Evolutionary conservation across 2,797 vertebrate genomes (phyloP), one percentile per base, ranked within the genome.

Genomic region (Macroramphosus scolopax): DNA sequence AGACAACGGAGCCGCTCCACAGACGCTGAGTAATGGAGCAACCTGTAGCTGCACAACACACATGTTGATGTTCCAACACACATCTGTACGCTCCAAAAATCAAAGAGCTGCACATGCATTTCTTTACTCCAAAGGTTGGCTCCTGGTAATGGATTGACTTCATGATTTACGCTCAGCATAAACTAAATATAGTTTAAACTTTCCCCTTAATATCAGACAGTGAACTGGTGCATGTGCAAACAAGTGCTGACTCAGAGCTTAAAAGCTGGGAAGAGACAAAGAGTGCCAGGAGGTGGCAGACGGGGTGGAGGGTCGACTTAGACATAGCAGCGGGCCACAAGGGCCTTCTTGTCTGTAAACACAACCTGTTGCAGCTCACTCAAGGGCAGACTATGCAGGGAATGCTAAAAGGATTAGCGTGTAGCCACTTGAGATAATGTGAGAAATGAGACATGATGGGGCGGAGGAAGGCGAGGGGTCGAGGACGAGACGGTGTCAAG

Each of bases 371-470:
- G 76, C 61, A 51, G 41, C 68, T 73, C 51, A 72, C 63, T 84
- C 65, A 71, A 61, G 75, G 63, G 64, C 17, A 5, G 3, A 54
- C 29, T 64, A 79, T 77, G 75, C 69, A 42, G 67, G 42, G 77
- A 82, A 82, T 78, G 74, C 70, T 75, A 56, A 76, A 68, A 71
- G 69, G 78, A 83, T 80, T 84, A 84, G 50, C 40, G 30, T 40
- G 5, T 51, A 57, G 58, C 51, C 75, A 74, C 80, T 86, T 84
- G 70, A 87, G 80, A 67, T 74, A 65, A 67, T 71, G 64, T 77
- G 80, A 82, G 79, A 84, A 75, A 77, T 44, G 68, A 85, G 76
- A 74, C 30, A 15, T 12, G 31, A 72, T 63, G 47, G 56, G 52
- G 42, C 37, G 41, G 35, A 54, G 40, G 15, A 28, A 76, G 50